These are phyloP conservation scores for Eilema sororculum DNA, from an alignment of 2,888 invertebrate genomes.

Conservation along the genomic window DNA sequence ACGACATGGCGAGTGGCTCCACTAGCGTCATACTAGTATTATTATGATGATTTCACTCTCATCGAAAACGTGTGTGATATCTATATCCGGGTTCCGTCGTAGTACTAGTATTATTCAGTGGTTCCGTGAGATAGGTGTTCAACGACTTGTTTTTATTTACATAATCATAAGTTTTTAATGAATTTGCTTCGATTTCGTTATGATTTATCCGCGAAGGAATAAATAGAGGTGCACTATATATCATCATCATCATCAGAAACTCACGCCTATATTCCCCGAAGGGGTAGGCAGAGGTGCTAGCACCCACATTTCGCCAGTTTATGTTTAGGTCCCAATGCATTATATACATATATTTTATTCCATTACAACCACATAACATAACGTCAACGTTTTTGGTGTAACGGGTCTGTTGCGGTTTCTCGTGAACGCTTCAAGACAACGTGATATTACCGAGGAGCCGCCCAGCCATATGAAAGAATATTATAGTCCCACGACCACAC, in stretches of 20 bases:
- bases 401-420: background rate
- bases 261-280: too few relatives aligned
- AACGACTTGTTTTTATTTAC: conserved; percentile 20
- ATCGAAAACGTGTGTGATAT: conserved; percentile 7
- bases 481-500: background rate
- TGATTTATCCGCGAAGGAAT: background rate
- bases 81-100: background rate
- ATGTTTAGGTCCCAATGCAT: too few relatives aligned
- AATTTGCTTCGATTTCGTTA: background rate
- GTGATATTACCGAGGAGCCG: too few relatives aligned
- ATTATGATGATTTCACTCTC: conserved; percentile 37
- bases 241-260: too few relatives aligned
- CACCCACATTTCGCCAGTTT: background rate
- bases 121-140: conserved; percentile 14
- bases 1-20: conserved; percentile 12
- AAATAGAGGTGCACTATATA: too few relatives aligned
- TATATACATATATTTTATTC: too few relatives aligned
- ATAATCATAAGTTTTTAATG: background rate
- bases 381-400: too few relatives aligned
- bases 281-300: too few relatives aligned
- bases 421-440: background rate
- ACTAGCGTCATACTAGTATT: conserved; percentile 2
- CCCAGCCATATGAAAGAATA: too few relatives aligned
- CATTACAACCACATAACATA: too few relatives aligned
- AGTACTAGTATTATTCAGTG: too few relatives aligned